These are phyloP conservation scores for Noctua janthina DNA, from an alignment of 2,888 invertebrate species.

Conservation along the genomic window DNA sequence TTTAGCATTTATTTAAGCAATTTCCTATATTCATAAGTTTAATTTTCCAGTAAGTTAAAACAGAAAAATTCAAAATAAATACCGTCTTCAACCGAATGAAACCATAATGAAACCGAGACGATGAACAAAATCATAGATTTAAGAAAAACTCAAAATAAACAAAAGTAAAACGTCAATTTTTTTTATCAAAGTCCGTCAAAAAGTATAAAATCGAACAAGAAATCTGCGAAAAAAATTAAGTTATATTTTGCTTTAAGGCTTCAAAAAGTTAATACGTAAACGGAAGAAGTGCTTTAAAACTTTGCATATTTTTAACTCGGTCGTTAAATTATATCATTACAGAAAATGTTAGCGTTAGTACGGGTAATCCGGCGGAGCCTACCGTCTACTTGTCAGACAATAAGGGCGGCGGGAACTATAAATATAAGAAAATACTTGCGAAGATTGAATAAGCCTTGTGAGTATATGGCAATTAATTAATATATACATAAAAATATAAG, in stretches of 20 bases:
- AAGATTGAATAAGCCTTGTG: slow-evolving; percentile 39
- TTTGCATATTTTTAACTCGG: not conserved
- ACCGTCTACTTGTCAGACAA: slow-evolving; percentile 52
- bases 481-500: not conserved
- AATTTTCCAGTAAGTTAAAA: not conserved
- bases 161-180: slow-evolving; percentile 18
- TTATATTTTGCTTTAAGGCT: not conserved
- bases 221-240: not conserved
- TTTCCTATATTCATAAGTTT: not conserved
- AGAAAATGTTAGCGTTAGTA: slow-evolving; percentile 55
- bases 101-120: not conserved
- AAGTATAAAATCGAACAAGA: slow-evolving; percentile 24
- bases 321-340: not conserved
- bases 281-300: not conserved
- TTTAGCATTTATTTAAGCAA: not conserved
- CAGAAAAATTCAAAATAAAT: not conserved
- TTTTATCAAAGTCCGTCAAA: slow-evolving; percentile 5
- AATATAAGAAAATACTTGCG: slow-evolving; percentile 44
- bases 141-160: not conserved
- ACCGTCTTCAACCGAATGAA: not conserved
- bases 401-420: slow-evolving; percentile 46
- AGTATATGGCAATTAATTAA: slow-evolving; percentile 12
- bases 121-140: not conserved
- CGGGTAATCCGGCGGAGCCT: slow-evolving; percentile 47
- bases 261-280: not conserved